Conservation (phyloP, 2,797 vertebrate genomes). For the Harpagifer antarcticus region DNA sequence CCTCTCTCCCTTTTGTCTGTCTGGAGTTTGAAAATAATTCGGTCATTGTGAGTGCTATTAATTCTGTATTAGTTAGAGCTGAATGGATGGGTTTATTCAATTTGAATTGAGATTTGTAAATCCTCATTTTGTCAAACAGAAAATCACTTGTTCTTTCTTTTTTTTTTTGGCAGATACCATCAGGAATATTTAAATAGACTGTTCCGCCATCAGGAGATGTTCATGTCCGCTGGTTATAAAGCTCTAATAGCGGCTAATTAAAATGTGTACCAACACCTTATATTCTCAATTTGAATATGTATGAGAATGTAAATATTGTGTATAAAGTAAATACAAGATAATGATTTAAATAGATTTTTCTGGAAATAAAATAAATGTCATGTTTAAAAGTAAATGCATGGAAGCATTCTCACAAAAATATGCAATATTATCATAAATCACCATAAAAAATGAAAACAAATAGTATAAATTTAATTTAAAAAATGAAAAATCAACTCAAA, state of each 20-base stretch:
- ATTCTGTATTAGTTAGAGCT: slow-evolving; percentile 97
- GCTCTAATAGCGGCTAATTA: slow-evolving; percentile 2
- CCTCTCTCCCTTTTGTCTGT: slow-evolving; percentile 79
- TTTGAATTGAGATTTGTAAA: slow-evolving; percentile 79
- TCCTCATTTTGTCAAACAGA: slow-evolving; percentile 64
- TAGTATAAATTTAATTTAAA: background rate
- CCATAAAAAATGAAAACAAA: background rate
- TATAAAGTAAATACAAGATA: too few relatives aligned
- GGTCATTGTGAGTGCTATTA: slow-evolving; percentile 94
- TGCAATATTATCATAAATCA: background rate
- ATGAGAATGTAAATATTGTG: too few relatives aligned
- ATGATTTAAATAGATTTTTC: too few relatives aligned
- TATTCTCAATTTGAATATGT: slow-evolving; percentile 5
- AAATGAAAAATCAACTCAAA: background rate
- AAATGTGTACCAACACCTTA: background rate
- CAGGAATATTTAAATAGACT: slow-evolving; percentile 52
- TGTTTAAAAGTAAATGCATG: background rate
- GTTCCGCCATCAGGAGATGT: slow-evolving; percentile 39
- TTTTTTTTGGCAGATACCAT: slow-evolving; percentile 18
- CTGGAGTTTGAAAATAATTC: slow-evolving; percentile 93
- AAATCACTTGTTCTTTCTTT: slow-evolving; percentile 59
- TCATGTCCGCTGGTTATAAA: slow-evolving; percentile 1
- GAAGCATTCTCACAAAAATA: background rate
- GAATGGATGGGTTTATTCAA: slow-evolving; percentile 85
- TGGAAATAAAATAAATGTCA: too few relatives aligned